Evolutionary conservation across 2,797 vertebrate genomes (phyloP).

Genomic region (Ispidina lecontei): DNA sequence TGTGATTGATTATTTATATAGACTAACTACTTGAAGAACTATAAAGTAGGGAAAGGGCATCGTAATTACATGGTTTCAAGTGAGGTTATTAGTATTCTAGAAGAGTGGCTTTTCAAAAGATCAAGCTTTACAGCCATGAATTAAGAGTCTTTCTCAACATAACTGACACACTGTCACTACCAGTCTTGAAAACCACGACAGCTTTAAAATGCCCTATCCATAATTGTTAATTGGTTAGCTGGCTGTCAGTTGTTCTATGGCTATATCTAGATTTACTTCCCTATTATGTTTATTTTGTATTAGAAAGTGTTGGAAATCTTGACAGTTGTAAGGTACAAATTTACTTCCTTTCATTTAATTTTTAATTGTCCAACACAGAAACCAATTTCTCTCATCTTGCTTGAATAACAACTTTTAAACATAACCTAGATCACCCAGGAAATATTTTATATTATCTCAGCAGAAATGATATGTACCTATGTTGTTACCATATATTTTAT

Average conservation of each 20-base stretch:
- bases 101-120: conserved; percentile 30
- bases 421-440: background rate
- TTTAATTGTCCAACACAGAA: background rate
- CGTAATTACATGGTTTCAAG: conserved; percentile 12
- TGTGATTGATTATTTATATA: conserved; percentile 14
- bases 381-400: background rate
- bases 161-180: background rate
- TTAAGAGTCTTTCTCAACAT: background rate
- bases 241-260: background rate
- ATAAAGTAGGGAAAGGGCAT: background rate
- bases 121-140: background rate
- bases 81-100: conserved; percentile 39
- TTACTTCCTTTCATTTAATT: conserved; percentile 24
- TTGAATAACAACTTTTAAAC: background rate
- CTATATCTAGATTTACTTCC: background rate
- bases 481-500: background rate
- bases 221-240: background rate
- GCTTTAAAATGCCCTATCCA: background rate
- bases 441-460: background rate
- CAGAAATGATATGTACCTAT: background rate
- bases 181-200: background rate
- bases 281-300: conserved; percentile 2
- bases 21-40: conserved; percentile 5
- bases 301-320: conserved; percentile 15
- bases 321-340: conserved; percentile 20